These are phyloP conservation scores for Schizothorax lantsangensis DNA, from an alignment of 2,797 vertebrate genomes.

Conservation along the genomic window DNA sequence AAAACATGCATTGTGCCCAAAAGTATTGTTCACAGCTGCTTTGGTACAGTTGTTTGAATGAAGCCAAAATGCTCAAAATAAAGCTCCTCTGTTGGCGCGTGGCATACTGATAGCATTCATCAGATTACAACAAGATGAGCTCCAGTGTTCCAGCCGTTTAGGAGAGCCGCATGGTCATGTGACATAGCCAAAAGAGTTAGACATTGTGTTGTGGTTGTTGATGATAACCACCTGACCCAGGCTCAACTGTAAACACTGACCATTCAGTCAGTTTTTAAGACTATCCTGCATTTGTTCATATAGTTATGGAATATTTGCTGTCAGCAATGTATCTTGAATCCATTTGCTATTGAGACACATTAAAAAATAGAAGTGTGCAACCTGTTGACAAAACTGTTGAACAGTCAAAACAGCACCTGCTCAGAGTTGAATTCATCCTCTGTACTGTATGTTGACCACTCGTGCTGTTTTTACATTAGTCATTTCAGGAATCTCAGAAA, in stretches of 20 bases:
- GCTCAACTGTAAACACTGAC: constrained; percentile 62
- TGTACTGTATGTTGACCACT: constrained; percentile 14
- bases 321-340: neutral
- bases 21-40: constrained; percentile 27
- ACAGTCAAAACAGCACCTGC: neutral
- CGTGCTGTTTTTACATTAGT: constrained; percentile 50
- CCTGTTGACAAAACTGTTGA: constrained; percentile 11
- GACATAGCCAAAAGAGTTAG: constrained; percentile 13
- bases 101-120: constrained; percentile 50
- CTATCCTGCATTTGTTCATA: neutral
- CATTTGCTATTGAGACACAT: neutral
- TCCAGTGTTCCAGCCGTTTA: constrained; percentile 44
- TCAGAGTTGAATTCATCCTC: constrained; percentile 21
- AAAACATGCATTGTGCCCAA: constrained; percentile 56
- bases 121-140: constrained; percentile 28
- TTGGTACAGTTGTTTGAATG: constrained; percentile 14
- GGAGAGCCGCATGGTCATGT: constrained; percentile 20
- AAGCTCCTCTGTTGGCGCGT: constrained; percentile 39
- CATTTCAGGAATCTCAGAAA: constrained; percentile 78
- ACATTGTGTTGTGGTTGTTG: constrained; percentile 28
- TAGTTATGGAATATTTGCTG: neutral
- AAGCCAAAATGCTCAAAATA: constrained; percentile 27
- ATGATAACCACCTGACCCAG: constrained; percentile 60
- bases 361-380: neutral
- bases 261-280: too few relatives aligned